Conservation (phyloP, 23 tunicate species). For the Ciona savignyi region DNA sequence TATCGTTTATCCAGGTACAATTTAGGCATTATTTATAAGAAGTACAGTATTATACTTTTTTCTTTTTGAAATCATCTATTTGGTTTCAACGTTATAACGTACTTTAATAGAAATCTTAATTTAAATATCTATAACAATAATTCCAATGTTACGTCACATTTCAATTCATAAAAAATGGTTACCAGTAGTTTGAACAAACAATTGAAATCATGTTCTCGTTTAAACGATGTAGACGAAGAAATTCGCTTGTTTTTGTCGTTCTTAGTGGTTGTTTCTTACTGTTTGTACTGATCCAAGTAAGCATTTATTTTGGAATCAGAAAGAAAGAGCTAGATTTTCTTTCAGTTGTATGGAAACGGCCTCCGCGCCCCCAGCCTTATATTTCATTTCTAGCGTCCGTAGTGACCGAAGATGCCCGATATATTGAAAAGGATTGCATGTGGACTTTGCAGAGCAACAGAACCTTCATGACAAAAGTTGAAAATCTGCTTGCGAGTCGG, state of each 20-base stretch:
- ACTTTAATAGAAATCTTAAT: too few species aligned
- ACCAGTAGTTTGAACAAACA: too few species aligned
- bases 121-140: too few species aligned
- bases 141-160: too few species aligned
- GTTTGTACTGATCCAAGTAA: background rate
- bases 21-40: too few species aligned
- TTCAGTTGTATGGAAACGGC: background rate
- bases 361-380: slow-evolving; percentile 1
- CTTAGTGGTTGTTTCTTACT: background rate
- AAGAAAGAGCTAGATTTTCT: background rate
- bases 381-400: slow-evolving; percentile 24
- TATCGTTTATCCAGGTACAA: too few species aligned
- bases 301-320: background rate
- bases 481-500: background rate
- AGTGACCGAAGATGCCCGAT: slow-evolving; percentile 2
- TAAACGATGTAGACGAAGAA: background rate
- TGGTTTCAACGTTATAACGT: too few species aligned
- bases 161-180: too few species aligned
- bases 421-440: slow-evolving; percentile 13
- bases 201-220: background rate
- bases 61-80: too few species aligned
- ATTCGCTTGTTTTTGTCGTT: background rate
- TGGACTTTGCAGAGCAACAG: slow-evolving; percentile 13
- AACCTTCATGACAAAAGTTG: slow-evolving; percentile 12
- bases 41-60: too few species aligned